A percentile compares a stretch with the other conserved stretches of the same genome.
Evolutionary conservation across 2,888 invertebrate genomes (phyloP).

Genomic region (Drosophila basisetae): DNA sequence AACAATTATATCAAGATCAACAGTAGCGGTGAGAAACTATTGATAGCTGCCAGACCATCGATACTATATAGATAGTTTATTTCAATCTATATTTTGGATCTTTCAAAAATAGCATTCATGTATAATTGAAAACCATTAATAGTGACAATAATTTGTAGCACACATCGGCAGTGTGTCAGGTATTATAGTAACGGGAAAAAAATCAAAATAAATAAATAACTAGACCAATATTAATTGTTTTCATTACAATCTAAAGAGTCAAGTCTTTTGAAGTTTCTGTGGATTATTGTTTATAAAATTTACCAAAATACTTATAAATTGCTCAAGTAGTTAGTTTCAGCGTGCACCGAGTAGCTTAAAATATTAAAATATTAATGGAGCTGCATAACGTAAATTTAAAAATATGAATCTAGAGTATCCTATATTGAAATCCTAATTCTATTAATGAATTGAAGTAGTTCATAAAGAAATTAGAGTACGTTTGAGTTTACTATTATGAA

Average conservation of each 20-base stretch:
- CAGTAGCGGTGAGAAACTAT: neutral
- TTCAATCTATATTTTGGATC: neutral
- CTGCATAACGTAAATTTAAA: neutral
- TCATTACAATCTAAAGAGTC: neutral
- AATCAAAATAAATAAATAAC: neutral
- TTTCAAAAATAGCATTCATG: neutral
- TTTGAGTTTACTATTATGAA: constrained; percentile 2
- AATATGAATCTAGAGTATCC: constrained; percentile 5
- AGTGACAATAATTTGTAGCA: neutral
- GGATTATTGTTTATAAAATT: neutral
- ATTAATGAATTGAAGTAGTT: constrained; percentile 1
- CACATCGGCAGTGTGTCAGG: neutral
- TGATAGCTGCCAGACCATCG: neutral
- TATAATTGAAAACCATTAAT: neutral
- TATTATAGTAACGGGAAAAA: neutral
- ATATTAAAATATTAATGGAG: constrained; percentile 25
- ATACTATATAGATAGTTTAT: neutral
- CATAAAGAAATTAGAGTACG: neutral
- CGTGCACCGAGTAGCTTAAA: constrained; percentile 35
- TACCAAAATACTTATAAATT: neutral
- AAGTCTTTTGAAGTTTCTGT: neutral
- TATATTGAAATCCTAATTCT: neutral
- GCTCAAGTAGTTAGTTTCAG: constrained; percentile 27
- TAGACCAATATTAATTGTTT: neutral
- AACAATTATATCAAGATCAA: neutral